Evolutionary conservation across 2,113 vertebrate species (phyloP), one percentile per base, ranked within the genome.

Genomic region (Gymnobelideus leadbeateri): DNA sequence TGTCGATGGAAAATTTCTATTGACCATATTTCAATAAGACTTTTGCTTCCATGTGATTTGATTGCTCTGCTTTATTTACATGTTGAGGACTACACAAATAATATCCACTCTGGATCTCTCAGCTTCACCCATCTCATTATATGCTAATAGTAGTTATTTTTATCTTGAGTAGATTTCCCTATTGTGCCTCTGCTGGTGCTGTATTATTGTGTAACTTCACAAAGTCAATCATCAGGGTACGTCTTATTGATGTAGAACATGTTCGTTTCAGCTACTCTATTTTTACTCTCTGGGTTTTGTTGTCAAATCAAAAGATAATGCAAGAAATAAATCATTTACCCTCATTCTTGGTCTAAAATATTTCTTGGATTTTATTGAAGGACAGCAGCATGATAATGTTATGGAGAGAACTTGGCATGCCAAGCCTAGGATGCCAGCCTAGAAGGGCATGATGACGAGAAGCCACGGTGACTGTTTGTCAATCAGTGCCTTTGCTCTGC

Each of bases 401-500:
- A 96, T 93, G 89, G 97, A 92, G 94, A 91, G 92, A 96, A 97
- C 96, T 98, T 97, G 91, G 97, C 95, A 97, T 95, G 97, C 96
- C 97, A 97, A 43, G 68, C 97, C 96, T 25, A 97, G 95, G 95
- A 97, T 97, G 97, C 96, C 96, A 97, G 95, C 94, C 97, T 95
- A 97, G 93, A 89, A 98, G 97, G 95, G 97, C 97, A 98, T 97
- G 97, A 98, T 96, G 98, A 96, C 92, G 96, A 97, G 96, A 97
- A 97, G 93, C 97, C 97, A 97, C 97, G 2, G 97, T 98, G 97
- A 97, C 96, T 96, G 97, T 98, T 98, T 98, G 97, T 98, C 97
- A 98, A 98, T 97, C 97, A 97, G 95, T 97, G 98, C 97, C 97
- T 97, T 98, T 97, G 97, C 97, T 97, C 97, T 96, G 96, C 97